Evolutionary conservation across 1,140 invertebrate genomes (phyloP), one percentile per base, ranked within the genome.

Genomic region (Nephila pilipes): DNA sequence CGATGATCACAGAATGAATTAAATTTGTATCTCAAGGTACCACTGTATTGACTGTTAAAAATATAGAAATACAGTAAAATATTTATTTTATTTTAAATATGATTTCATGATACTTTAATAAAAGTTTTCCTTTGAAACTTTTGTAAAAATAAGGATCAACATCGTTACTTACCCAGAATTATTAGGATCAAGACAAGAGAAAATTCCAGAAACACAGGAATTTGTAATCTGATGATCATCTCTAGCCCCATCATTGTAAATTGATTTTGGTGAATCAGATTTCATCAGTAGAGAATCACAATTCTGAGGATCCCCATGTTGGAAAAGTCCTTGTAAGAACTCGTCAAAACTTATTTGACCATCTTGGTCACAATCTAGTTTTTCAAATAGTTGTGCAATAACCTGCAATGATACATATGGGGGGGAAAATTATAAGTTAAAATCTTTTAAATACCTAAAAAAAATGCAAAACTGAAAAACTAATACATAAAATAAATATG

Each of bases 341-440:
- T 97, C 97, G 58, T 97, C 96, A 94, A 97, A 97, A 94, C 96
- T 97, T 58, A 97, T 97, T 92, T 96, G 95, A 20, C 97, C 97
- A 95, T 97, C 97, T 85, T 96, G 95, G 94, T 97, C 97, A 18
- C 96, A 95, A 94, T 97, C 96, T 12, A 97, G 95, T 94, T 97
- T 97, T 58, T 97, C 96, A 95, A 97, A 97, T 22, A 97, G 95
- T 94, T 97, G 96, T 92, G 96, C 95, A 25, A 97, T 95, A 79
- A 96, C 95, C 96, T 96, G 94, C 22, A 83, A 83, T 32, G 29
- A 69, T 69, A 29, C 2, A 69, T 22, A 46, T 46, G 46, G 12
- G 4, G 46, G 12, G 3, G 46, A 10, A 0, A 4, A 46, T 46
- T 46, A 10, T 46, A 6, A 46, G 6, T 46, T 46, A 46, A 6